A percentile compares a stretch with the other conserved stretches of the same genome.
phyloP scores from a whole-genome alignment of 1,140 invertebrate species.

The Lasioglossum albipes region DNA sequence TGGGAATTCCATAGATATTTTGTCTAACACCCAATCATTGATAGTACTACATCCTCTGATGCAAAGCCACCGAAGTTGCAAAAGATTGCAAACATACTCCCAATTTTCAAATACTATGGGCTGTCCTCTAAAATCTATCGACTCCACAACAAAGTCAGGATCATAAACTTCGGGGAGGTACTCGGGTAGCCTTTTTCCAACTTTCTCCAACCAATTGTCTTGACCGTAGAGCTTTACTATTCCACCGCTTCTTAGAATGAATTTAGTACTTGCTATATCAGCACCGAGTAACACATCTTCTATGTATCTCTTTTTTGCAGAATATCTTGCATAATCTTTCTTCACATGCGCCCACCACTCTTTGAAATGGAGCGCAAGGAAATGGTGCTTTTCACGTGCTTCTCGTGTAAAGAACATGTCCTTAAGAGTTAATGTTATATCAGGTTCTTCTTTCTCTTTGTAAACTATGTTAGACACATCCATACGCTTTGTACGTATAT shows the following conservation, averaged over 20 bases:
- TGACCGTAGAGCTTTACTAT: slow-evolving; percentile 84
- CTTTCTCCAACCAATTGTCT: slow-evolving; percentile 81
- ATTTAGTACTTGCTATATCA: slow-evolving; percentile 88
- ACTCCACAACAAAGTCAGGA: slow-evolving; percentile 82
- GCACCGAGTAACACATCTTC: slow-evolving; percentile 82
- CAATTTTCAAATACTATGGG: slow-evolving; percentile 86
- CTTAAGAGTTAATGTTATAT: background rate
- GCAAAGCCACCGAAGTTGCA: slow-evolving; percentile 83
- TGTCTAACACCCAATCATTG: slow-evolving; percentile 90
- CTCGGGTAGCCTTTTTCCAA: slow-evolving; percentile 76
- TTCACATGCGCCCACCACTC: slow-evolving; percentile 77
- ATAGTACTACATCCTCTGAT: slow-evolving; percentile 83
- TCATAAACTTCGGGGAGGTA: slow-evolving; percentile 82
- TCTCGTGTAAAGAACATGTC: background rate
- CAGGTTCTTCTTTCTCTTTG: background rate
- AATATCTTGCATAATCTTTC: slow-evolving; percentile 65
- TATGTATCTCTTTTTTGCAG: slow-evolving; percentile 78
- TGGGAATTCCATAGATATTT: slow-evolving; percentile 82
- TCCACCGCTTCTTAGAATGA: slow-evolving; percentile 84
- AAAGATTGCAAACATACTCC: slow-evolving; percentile 83
- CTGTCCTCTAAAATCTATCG: slow-evolving; percentile 84
- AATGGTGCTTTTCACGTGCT: background rate
- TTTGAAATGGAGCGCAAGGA: slow-evolving; percentile 56
- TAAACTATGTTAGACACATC: background rate
- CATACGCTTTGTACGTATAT: slow-evolving; percentile 10